Evolutionary conservation across 2,888 invertebrate species (phyloP).

Genomic region (Cordilura impudica): DNA sequence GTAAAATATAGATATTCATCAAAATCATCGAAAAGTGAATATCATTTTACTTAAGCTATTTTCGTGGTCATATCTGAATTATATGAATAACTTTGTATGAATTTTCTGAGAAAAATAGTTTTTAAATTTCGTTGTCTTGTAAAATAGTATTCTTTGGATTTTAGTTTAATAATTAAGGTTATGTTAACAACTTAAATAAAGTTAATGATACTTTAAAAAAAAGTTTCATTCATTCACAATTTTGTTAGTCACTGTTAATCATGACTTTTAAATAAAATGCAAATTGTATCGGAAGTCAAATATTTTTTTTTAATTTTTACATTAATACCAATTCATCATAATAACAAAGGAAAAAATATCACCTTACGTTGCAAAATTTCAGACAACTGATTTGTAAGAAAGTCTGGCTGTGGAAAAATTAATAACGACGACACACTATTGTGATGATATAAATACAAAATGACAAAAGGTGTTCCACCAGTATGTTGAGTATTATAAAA

Average conservation of each 20-base stretch:
- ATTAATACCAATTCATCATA: constrained; percentile 23
- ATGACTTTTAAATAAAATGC: constrained; percentile 36
- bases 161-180: too few relatives aligned
- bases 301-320: constrained; percentile 2
- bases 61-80: too few relatives aligned
- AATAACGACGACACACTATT: constrained; percentile 8
- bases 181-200: too few relatives aligned
- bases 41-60: too few relatives aligned
- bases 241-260: constrained; percentile 21
- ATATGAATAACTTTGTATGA: too few relatives aligned
- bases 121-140: too few relatives aligned
- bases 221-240: too few relatives aligned
- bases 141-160: too few relatives aligned
- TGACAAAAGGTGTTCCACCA: not conserved
- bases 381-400: not conserved
- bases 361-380: constrained; percentile 4
- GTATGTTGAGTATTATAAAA: not conserved
- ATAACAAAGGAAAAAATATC: constrained; percentile 7
- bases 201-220: too few relatives aligned
- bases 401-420: not conserved
- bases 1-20: too few relatives aligned
- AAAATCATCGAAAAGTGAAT: too few relatives aligned
- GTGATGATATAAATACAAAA: not conserved
- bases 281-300: constrained; percentile 50
- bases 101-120: too few relatives aligned